A percentile compares a stretch with the other conserved stretches of the same genome.
Conservation (phyloP, 2,113 vertebrate species). For the Gadus chalcogrammus region DNA sequence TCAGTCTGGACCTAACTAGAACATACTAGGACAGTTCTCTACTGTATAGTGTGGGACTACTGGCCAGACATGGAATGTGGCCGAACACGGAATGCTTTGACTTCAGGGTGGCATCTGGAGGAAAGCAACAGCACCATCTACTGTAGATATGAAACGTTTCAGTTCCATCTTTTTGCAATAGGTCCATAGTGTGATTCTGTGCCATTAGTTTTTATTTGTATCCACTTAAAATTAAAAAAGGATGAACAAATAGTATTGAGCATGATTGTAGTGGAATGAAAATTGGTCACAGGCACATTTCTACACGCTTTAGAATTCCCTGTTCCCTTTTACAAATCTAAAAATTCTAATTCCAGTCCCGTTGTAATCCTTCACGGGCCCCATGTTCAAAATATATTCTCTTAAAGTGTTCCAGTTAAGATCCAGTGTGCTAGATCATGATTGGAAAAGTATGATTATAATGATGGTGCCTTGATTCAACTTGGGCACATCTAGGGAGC, state of each 20-base stretch:
- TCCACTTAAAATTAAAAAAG: constrained; percentile 36
- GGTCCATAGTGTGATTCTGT: constrained; percentile 9
- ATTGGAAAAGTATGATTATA: constrained; percentile 55
- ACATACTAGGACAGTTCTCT: constrained; percentile 18
- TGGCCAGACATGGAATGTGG: constrained; percentile 28
- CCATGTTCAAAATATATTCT: constrained; percentile 52
- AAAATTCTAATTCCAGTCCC: not conserved
- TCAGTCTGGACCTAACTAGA: not conserved
- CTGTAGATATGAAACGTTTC: constrained; percentile 35
- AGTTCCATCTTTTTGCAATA: constrained; percentile 17
- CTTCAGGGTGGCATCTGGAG: constrained; percentile 30
- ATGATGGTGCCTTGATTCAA: constrained; percentile 73
- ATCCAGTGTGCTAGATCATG: too few relatives aligned
- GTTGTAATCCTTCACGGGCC: constrained; percentile 46
- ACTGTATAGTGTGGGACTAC: constrained; percentile 20
- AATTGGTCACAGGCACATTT: constrained; percentile 34
- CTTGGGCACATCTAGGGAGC: constrained; percentile 79
- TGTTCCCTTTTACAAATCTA: constrained; percentile 30
- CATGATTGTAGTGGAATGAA: constrained; percentile 40
- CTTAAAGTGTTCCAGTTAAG: constrained; percentile 73
- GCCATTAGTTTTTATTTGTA: constrained; percentile 7
- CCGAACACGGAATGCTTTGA: constrained; percentile 21
- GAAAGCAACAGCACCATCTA: constrained; percentile 48
- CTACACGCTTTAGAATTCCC: constrained; percentile 28
- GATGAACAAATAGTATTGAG: constrained; percentile 11